These are phyloP conservation scores for Pseudochromis fuscus DNA, from an alignment of 2,797 vertebrate genomes.

Conservation along the genomic window DNA sequence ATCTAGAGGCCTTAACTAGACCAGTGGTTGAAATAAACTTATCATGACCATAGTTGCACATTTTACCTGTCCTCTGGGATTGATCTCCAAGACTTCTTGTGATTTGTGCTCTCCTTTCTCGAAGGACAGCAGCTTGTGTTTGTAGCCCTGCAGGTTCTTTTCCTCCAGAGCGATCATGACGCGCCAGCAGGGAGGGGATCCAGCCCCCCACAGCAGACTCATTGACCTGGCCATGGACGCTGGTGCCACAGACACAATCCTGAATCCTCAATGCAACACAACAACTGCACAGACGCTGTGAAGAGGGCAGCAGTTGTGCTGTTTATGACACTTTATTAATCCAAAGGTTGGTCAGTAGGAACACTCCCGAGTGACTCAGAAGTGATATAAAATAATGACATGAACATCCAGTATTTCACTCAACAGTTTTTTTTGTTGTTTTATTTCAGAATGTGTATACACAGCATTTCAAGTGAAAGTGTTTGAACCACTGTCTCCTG, in stretches of 20 bases:
- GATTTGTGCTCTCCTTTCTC: slow-evolving; percentile 75
- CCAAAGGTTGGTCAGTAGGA: slow-evolving; percentile 32
- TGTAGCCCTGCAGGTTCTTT: slow-evolving; percentile 78
- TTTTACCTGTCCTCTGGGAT: slow-evolving; percentile 76
- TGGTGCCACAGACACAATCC: background rate
- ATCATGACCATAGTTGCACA: background rate
- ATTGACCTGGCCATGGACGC: slow-evolving; percentile 69
- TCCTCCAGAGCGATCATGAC: slow-evolving; percentile 80
- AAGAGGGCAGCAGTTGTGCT: background rate
- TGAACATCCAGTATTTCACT: background rate
- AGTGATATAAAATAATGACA: slow-evolving; percentile 22
- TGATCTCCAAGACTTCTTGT: slow-evolving; percentile 74
- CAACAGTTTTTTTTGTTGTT: slow-evolving; percentile 26
- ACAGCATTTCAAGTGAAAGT: slow-evolving; percentile 74
- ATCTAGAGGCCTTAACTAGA: too few species aligned
- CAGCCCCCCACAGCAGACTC: slow-evolving; percentile 73
- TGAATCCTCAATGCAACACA: background rate
- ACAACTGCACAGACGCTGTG: background rate
- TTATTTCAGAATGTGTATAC: slow-evolving; percentile 77
- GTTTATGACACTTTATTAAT: slow-evolving; percentile 24
- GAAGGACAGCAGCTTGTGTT: slow-evolving; percentile 69
- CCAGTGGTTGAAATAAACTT: background rate
- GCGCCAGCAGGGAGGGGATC: slow-evolving; percentile 80
- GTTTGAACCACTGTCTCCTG: slow-evolving; percentile 17
- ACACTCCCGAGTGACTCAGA: background rate